Percentiles rank a stretch among this genome's conserved stretches.
Evolutionary conservation across 2,888 invertebrate species (phyloP).

Genomic region (Archips xylosteana): DNA sequence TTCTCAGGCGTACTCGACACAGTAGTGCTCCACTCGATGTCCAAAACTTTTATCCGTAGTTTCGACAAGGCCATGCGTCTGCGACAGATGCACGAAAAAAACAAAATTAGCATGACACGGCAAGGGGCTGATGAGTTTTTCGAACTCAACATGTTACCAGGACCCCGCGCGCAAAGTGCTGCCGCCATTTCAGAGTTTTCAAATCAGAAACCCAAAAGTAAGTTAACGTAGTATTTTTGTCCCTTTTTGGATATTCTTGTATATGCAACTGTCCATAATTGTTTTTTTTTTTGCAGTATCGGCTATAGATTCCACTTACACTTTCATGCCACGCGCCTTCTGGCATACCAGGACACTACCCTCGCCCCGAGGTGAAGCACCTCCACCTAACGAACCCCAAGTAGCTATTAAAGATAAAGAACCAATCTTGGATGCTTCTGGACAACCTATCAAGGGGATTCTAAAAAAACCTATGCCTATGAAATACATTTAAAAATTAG

Average conservation of each 20-base stretch:
- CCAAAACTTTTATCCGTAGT: constrained; percentile 86
- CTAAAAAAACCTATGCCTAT: constrained; percentile 81
- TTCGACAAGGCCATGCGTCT: constrained; percentile 85
- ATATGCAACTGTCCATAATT: not conserved
- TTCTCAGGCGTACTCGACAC: constrained; percentile 86
- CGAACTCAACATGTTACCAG: constrained; percentile 72
- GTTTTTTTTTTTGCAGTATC: constrained; percentile 58
- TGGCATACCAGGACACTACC: constrained; percentile 57
- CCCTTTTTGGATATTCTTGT: not conserved
- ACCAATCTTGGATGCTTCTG: constrained; percentile 49
- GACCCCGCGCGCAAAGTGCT: constrained; percentile 68
- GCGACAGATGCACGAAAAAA: constrained; percentile 72
- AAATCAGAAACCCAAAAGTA: constrained; percentile 65
- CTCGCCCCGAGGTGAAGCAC: constrained; percentile 52
- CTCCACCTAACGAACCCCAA: constrained; percentile 65
- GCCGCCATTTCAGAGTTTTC: constrained; percentile 60
- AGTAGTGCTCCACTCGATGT: constrained; percentile 84
- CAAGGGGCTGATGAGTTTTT: constrained; percentile 75
- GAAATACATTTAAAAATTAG: constrained; percentile 67
- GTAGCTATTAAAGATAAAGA: constrained; percentile 61
- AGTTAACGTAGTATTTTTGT: not conserved
- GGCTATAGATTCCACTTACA: constrained; percentile 70
- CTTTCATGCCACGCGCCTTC: constrained; percentile 69
- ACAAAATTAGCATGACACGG: constrained; percentile 61
- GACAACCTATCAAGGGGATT: constrained; percentile 71